Evolutionary conservation across 2,888 invertebrate species (phyloP), one percentile per base, ranked within the genome.

Genomic region (Meiosimyza platycephala): DNA sequence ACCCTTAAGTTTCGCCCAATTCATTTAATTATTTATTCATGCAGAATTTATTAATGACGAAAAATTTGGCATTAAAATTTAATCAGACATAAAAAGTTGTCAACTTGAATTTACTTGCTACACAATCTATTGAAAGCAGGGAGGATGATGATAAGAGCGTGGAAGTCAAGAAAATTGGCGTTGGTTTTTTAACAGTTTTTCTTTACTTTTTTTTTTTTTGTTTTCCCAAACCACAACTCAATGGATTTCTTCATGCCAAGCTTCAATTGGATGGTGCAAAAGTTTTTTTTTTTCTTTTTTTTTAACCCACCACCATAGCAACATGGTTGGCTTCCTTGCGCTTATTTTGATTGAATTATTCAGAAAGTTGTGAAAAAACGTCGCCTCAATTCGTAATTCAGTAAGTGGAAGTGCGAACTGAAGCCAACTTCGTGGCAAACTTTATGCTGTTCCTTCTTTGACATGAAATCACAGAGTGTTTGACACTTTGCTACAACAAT

Each of bases 1-100:
- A 60, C 57, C 12, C 28, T 57, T 28, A 78, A 77, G 66, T 74
- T 77, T 73, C 72, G 71, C 77, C 81, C 80, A 76, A 79, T 76
- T 77, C 78, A 75, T 78, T 78, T 76, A 78, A 74, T 76, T 74
- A 72, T 75, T 73, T 77, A 80, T 77, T 80, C 81, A 80, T 76
- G 74, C 77, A 76, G 81, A 82, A 82, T 81, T 85, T 84, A 84
- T 84, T 85, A 84, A 84, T 83, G 83, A 82, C 79, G 82, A 78
- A 72, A 78, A 79, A 70, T 52, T 64, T 40, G 80, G 78, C 80
- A 85, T 85, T 85, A 85, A 85, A 85, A 85, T 85, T 85, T 85
- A 82, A 85, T 85, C 84, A 84, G 84, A 82, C 82, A 82, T 80
- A 80, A 79, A 60, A 81, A 79, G 79, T 79, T 80, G 80, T 80